A percentile compares a stretch with the other conserved stretches of the same genome.
Evolutionary conservation across 2,888 invertebrate genomes (phyloP).

Genomic region (Cancer borealis): DNA sequence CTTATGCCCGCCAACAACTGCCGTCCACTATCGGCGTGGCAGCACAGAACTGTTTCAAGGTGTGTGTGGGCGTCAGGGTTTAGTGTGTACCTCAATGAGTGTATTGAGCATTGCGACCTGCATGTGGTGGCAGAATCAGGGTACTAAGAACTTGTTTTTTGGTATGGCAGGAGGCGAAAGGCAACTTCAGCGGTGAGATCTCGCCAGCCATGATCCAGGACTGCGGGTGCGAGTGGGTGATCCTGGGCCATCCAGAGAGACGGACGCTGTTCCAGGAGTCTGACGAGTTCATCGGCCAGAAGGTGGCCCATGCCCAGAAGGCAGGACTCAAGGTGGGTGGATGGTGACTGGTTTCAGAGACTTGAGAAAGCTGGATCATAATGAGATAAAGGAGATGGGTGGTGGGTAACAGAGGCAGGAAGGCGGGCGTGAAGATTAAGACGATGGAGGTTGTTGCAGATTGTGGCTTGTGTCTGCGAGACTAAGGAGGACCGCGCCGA

Average conservation of each 20-base stretch:
- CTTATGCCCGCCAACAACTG: slow-evolving; percentile 86
- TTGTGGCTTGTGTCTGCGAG: slow-evolving; percentile 98
- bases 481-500: slow-evolving; percentile 96
- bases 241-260: slow-evolving; percentile 84
- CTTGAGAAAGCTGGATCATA: not conserved
- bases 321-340: slow-evolving; percentile 80
- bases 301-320: slow-evolving; percentile 72
- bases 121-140: not conserved
- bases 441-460: slow-evolving; percentile 80
- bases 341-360: not conserved
- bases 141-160: not conserved
- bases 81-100: not conserved
- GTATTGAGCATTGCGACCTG: not conserved
- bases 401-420: not conserved
- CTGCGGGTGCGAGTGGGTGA: slow-evolving; percentile 82
- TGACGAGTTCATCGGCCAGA: slow-evolving; percentile 79
- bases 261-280: slow-evolving; percentile 83
- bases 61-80: not conserved
- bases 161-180: not conserved
- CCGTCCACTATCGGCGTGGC: slow-evolving; percentile 88
- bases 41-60: slow-evolving; percentile 96
- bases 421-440: not conserved
- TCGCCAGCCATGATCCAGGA: slow-evolving; percentile 84
- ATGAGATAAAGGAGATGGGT: not conserved
- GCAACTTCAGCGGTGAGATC: slow-evolving; percentile 81